Conservation (phyloP, 2,113 vertebrate species). For the Hemibagrus wyckioides region DNA sequence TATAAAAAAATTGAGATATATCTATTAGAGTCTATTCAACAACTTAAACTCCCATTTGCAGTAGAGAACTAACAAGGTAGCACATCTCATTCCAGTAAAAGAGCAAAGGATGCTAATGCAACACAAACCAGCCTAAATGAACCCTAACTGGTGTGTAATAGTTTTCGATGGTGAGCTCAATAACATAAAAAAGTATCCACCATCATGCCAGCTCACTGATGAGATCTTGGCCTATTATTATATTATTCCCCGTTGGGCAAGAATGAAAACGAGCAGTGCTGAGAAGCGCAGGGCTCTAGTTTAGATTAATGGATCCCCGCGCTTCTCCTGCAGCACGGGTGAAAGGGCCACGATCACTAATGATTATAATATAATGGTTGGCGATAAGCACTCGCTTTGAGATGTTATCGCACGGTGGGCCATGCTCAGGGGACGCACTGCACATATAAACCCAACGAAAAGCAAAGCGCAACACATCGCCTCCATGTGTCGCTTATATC, state of each 20-base stretch:
- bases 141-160: conserved; percentile 37
- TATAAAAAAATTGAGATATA: neutral
- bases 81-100: neutral
- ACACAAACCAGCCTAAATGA: conserved; percentile 26
- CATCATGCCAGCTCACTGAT: conserved; percentile 54
- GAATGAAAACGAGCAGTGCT: conserved; percentile 54
- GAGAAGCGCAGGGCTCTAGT: conserved; percentile 61
- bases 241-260: conserved; percentile 53
- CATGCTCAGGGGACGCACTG: conserved; percentile 72
- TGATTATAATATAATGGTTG: conserved; percentile 80
- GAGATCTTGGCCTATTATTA: conserved; percentile 55
- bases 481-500: conserved; percentile 64
- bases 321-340: conserved; percentile 75
- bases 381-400: conserved; percentile 78
- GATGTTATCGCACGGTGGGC: conserved; percentile 76
- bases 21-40: conserved; percentile 4
- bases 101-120: conserved; percentile 9
- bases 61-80: conserved; percentile 14
- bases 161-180: conserved; percentile 43
- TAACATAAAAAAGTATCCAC: conserved; percentile 38
- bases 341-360: conserved; percentile 79
- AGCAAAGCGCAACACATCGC: conserved; percentile 52
- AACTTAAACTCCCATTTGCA: neutral
- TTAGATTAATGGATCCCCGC: conserved; percentile 74
- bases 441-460: conserved; percentile 61